Conservation (phyloP, 2,113 vertebrate genomes). For the Hymenochirus boettgeri region DNA sequence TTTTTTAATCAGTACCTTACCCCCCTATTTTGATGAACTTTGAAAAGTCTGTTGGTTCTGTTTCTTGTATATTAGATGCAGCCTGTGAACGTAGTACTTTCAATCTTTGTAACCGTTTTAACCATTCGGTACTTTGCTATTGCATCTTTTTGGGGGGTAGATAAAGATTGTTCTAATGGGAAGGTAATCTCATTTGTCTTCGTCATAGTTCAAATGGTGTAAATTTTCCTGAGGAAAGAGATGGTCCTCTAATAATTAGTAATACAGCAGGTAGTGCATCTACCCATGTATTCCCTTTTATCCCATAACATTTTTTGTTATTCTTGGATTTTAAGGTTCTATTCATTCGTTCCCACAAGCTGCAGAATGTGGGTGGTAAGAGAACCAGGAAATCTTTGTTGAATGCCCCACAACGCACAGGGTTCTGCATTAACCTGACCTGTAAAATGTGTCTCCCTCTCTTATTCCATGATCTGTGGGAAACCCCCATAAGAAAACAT, state of each 20-base stretch:
- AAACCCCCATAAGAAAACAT: background rate
- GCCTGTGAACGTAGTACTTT: background rate
- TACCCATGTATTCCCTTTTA: background rate
- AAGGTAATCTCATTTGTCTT: background rate
- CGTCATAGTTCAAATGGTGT: constrained; percentile 2
- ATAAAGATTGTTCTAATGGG: too few relatives aligned
- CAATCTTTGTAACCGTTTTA: background rate
- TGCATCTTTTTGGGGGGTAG: background rate
- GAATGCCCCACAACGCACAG: background rate
- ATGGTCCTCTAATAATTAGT: background rate
- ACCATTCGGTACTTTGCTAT: background rate
- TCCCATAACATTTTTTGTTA: background rate
- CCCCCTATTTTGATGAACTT: background rate
- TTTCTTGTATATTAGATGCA: background rate
- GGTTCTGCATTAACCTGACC: background rate
- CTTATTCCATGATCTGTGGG: background rate
- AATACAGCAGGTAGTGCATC: background rate
- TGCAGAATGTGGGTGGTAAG: background rate
- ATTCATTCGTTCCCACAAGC: background rate
- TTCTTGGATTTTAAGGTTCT: background rate
- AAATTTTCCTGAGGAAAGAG: background rate
- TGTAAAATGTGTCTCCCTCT: background rate
- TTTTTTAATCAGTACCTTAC: background rate
- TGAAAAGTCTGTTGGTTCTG: background rate
- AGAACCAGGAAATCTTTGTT: background rate